phyloP scores from a whole-genome alignment of 1,140 invertebrate species.

The Rhopalosiphum padi region DNA sequence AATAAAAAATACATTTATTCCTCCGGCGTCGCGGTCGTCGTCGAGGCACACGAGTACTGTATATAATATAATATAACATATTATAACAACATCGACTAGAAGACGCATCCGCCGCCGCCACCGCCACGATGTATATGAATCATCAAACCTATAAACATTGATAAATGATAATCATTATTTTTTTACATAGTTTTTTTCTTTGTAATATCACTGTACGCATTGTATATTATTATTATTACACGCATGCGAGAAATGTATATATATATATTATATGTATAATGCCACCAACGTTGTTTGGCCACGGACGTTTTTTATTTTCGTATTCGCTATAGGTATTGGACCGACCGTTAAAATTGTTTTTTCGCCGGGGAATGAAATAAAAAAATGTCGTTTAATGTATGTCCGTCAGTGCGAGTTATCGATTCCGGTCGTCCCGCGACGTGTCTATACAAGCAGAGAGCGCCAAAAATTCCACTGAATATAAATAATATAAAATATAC shows the following conservation, averaged over 20 bases:
- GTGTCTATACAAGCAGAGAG: no score
- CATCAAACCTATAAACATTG: slow-evolving; percentile 37
- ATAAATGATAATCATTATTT: slow-evolving; percentile 44
- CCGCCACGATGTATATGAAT: slow-evolving; percentile 7
- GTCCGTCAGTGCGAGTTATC: background rate
- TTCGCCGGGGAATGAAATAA: background rate
- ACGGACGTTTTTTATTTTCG: background rate
- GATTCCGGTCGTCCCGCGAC: no score
- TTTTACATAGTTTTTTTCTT: slow-evolving; percentile 19
- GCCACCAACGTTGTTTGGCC: slow-evolving; percentile 16
- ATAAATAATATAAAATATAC: no score
- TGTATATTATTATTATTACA: background rate
- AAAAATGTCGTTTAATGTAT: background rate
- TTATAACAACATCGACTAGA: background rate
- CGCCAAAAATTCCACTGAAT: no score
- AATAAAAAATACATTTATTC: slow-evolving; percentile 37
- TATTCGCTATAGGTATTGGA: background rate
- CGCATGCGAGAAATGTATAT: background rate
- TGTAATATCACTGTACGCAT: background rate
- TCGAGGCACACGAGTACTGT: background rate
- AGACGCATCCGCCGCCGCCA: background rate
- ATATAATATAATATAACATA: background rate
- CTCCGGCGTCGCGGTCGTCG: slow-evolving; percentile 15
- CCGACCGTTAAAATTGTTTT: background rate
- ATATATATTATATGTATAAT: background rate